Evolutionary conservation across 2,888 invertebrate species (phyloP).

Genomic region (Cyrtodaria siliqua): DNA sequence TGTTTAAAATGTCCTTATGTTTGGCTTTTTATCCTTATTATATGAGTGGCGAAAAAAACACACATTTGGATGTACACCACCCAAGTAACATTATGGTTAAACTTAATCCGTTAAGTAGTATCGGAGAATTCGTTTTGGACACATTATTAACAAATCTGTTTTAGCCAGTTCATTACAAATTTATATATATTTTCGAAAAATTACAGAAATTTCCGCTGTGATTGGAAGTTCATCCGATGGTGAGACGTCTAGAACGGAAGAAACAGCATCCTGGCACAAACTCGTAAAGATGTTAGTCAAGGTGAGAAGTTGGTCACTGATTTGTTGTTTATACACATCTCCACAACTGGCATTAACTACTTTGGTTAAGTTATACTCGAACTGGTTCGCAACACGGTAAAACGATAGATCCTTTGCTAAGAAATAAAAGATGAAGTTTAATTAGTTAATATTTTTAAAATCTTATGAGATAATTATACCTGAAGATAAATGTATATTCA

Average conservation of each 20-base stretch:
- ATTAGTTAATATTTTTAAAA: too few relatives aligned
- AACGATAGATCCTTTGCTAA: constrained; percentile 34
- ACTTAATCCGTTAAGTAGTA: too few relatives aligned
- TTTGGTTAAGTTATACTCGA: constrained; percentile 3
- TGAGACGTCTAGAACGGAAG: constrained; percentile 24
- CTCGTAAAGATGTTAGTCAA: constrained; percentile 40
- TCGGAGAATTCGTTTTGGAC: too few relatives aligned
- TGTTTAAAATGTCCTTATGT: too few relatives aligned
- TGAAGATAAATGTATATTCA: too few relatives aligned
- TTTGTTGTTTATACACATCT: constrained; percentile 23
- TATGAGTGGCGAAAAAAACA: too few relatives aligned
- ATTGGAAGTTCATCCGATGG: constrained; percentile 11
- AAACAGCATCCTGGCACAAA: constrained; percentile 20
- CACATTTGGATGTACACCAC: too few relatives aligned
- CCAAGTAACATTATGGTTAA: too few relatives aligned
- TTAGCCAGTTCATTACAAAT: background rate
- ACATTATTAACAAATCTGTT: background rate
- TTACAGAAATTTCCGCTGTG: constrained; percentile 25
- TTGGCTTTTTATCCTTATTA: too few relatives aligned
- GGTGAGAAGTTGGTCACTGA: constrained; percentile 23
- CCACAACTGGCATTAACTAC: constrained; percentile 22
- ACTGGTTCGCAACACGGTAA: constrained; percentile 19
- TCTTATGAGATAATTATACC: too few relatives aligned
- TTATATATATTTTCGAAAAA: too few relatives aligned
- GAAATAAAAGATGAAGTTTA: constrained; percentile 3